phyloP scores from a whole-genome alignment of 2,797 vertebrate genomes.

The Pampus argenteus region DNA sequence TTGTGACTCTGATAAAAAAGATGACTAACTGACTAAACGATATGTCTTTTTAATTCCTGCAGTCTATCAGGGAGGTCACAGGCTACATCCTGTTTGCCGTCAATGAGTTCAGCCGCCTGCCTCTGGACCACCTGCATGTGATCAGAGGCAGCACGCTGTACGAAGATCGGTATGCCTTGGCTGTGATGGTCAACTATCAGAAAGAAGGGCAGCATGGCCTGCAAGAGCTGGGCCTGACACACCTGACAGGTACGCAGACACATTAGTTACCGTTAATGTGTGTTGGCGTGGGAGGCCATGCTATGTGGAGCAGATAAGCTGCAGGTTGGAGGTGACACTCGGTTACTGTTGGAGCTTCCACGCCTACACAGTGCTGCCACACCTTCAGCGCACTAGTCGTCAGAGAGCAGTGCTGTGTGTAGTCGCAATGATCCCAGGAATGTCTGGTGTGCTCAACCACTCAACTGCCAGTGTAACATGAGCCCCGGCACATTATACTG shows the following conservation, averaged over 20 bases:
- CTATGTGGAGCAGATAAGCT: constrained; percentile 27
- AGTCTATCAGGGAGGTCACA: constrained; percentile 98
- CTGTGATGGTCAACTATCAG: constrained; percentile 95
- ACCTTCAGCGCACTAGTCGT: constrained; percentile 55
- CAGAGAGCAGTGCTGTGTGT: neutral
- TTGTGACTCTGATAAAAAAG: constrained; percentile 8
- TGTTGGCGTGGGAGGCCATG: constrained; percentile 47
- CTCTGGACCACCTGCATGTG: constrained; percentile 93
- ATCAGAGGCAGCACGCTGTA: constrained; percentile 95
- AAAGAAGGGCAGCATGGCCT: constrained; percentile 92
- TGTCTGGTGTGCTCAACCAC: constrained; percentile 47
- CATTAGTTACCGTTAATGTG: neutral
- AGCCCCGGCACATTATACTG: constrained; percentile 36
- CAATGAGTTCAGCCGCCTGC: constrained; percentile 93
- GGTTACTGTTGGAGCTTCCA: constrained; percentile 55
- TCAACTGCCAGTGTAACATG: constrained; percentile 71
- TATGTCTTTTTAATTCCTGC: constrained; percentile 36
- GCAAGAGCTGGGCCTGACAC: constrained; percentile 93
- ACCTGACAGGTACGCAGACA: constrained; percentile 89
- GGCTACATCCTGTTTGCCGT: constrained; percentile 94
- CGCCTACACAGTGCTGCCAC: constrained; percentile 61
- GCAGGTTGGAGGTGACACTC: constrained; percentile 24
- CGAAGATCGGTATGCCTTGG: constrained; percentile 90
- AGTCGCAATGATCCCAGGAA: constrained; percentile 56
- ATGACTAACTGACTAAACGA: too few relatives aligned